phyloP scores from a whole-genome alignment of 2,888 invertebrate genomes.

The Julus scanicus region DNA sequence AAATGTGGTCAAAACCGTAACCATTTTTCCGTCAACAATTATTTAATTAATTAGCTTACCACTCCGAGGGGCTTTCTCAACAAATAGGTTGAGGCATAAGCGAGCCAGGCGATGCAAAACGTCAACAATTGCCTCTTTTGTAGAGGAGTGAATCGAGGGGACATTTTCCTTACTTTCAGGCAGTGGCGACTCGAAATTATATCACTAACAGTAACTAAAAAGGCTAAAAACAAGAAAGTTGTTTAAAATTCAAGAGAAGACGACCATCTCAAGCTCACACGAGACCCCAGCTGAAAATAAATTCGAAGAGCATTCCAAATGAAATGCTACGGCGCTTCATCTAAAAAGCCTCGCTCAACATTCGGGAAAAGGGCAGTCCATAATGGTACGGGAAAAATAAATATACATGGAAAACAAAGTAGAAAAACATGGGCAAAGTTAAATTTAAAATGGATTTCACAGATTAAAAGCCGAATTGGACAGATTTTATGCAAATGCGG shows the following conservation, averaged over 20 bases:
- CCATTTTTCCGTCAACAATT: background rate
- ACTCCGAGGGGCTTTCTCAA: constrained; percentile 69
- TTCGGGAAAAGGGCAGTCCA: background rate
- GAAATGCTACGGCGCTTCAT: background rate
- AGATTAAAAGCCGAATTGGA: too few relatives aligned
- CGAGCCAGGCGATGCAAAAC: constrained; percentile 65
- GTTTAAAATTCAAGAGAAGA: background rate
- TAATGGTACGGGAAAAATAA: background rate
- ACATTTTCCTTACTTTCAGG: background rate
- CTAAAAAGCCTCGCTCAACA: too few relatives aligned
- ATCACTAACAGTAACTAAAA: background rate
- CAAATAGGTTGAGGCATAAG: constrained; percentile 67
- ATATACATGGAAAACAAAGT: too few relatives aligned
- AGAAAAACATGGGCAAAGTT: too few relatives aligned
- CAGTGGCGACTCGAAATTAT: background rate
- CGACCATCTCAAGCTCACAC: background rate
- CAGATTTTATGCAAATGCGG: too few relatives aligned
- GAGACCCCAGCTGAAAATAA: background rate
- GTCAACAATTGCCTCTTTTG: constrained; percentile 60
- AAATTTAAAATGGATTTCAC: too few relatives aligned
- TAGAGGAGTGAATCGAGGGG: constrained; percentile 58
- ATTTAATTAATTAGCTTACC: constrained; percentile 61
- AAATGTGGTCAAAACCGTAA: too few relatives aligned
- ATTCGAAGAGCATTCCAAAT: background rate
- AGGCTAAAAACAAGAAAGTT: background rate